A percentile compares a stretch with the other conserved stretches of the same genome.
phyloP scores from a whole-genome alignment of 2,888 invertebrate genomes.

The Spisula subtruncata region DNA sequence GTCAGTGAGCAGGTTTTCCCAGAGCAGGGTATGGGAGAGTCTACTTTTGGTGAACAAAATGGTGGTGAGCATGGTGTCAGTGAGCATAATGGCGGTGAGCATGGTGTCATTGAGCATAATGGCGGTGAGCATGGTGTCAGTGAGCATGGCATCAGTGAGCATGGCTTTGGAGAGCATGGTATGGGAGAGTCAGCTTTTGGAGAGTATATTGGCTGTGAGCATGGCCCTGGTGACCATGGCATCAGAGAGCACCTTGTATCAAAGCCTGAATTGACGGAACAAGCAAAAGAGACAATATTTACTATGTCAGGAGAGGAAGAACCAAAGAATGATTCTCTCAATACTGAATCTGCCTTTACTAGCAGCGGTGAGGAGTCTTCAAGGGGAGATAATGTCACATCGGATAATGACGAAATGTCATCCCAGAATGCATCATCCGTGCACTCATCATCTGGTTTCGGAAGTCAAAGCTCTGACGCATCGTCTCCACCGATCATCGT shows the following conservation, averaged over 20 bases:
- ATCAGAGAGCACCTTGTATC: background rate
- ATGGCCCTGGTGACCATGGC: too few species aligned
- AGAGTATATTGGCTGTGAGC: too few species aligned
- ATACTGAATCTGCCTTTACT: background rate
- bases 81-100: too few species aligned
- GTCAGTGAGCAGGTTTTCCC: too few species aligned
- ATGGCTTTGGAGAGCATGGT: too few species aligned
- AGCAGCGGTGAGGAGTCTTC: conserved; percentile 12
- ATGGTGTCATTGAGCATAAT: too few species aligned
- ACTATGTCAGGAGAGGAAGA: conserved; percentile 36
- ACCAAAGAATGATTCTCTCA: background rate
- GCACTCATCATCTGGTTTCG: conserved; percentile 32
- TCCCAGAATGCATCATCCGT: background rate
- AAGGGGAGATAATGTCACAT: background rate
- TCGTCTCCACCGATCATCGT: background rate
- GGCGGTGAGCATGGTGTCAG: too few species aligned
- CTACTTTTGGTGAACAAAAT: too few species aligned
- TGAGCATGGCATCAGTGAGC: too few species aligned
- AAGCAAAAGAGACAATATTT: conserved; percentile 6
- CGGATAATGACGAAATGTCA: background rate
- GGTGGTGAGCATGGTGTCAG: too few species aligned
- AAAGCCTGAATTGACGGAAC: background rate
- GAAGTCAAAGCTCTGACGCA: background rate
- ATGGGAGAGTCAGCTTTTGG: too few species aligned
- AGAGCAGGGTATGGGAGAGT: too few species aligned